These are phyloP conservation scores for Carassius auratus DNA, from an alignment of 2,113 vertebrate genomes.

Conservation along the genomic window DNA sequence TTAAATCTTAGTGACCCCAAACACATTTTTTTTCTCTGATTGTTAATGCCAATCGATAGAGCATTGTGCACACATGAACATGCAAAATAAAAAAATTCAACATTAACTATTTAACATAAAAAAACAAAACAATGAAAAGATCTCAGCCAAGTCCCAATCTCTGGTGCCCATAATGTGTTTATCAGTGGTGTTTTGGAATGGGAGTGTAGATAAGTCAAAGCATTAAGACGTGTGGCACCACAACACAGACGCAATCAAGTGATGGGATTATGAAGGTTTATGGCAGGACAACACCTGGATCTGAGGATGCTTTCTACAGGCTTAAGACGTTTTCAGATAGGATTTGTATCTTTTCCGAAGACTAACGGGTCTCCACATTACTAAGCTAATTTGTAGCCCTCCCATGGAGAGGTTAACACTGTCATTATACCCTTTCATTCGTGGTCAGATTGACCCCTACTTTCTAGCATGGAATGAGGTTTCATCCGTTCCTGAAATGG, in stretches of 20 bases:
- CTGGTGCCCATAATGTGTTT: too few species aligned
- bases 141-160: too few species aligned
- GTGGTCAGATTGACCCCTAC: not conserved
- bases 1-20: too few species aligned
- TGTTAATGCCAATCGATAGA: too few species aligned
- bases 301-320: constrained; percentile 10
- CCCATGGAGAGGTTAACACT: not conserved
- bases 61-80: too few species aligned
- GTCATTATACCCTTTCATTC: not conserved
- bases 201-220: not conserved
- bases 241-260: not conserved
- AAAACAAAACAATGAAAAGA: too few species aligned
- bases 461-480: not conserved
- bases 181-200: not conserved
- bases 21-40: too few species aligned
- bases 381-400: constrained; percentile 35
- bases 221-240: not conserved
- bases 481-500: not conserved
- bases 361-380: constrained; percentile 22
- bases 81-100: too few species aligned
- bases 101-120: too few species aligned
- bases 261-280: not conserved
- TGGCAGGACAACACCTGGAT: not conserved
- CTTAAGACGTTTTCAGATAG: not conserved
- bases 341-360: constrained; percentile 32